Conservation (phyloP, 2,113 vertebrate species). For the Tragelaphus imberbis region DNA sequence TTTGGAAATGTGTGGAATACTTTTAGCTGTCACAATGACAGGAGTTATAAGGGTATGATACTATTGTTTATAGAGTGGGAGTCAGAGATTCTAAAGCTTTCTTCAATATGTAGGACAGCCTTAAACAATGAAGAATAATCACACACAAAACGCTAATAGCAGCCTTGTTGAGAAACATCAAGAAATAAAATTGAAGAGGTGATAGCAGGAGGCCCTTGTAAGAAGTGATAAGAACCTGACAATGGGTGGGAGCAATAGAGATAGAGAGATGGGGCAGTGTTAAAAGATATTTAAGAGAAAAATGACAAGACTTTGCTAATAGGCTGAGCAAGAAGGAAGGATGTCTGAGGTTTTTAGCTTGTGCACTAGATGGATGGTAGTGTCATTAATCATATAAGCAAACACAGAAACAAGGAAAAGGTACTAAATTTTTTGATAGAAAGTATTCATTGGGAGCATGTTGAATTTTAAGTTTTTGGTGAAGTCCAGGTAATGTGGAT, state of each 20-base stretch:
- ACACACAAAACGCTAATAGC: not conserved
- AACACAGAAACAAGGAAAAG: not conserved
- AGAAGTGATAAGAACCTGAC: not conserved
- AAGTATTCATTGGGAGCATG: not conserved
- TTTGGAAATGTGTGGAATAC: not conserved
- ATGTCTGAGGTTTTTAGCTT: not conserved
- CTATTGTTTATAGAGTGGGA: not conserved
- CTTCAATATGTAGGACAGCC: not conserved
- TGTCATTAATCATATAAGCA: not conserved
- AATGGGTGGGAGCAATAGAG: not conserved
- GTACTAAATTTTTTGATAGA: not conserved
- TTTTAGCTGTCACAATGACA: not conserved
- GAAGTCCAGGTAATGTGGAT: not conserved
- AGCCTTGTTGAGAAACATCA: not conserved
- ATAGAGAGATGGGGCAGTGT: not conserved
- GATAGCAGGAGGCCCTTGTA: not conserved
- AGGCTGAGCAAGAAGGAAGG: not conserved
- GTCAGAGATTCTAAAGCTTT: not conserved
- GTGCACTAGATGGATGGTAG: not conserved
- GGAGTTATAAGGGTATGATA: not conserved
- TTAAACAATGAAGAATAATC: constrained; percentile 1
- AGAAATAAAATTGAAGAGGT: not conserved
- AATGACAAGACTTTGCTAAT: not conserved
- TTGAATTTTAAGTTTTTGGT: not conserved
- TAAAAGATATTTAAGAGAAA: not conserved